A percentile compares a stretch with the other conserved stretches of the same genome.
phyloP scores from a whole-genome alignment of 2,797 vertebrate genomes.

The Sebastiscus tertius region DNA sequence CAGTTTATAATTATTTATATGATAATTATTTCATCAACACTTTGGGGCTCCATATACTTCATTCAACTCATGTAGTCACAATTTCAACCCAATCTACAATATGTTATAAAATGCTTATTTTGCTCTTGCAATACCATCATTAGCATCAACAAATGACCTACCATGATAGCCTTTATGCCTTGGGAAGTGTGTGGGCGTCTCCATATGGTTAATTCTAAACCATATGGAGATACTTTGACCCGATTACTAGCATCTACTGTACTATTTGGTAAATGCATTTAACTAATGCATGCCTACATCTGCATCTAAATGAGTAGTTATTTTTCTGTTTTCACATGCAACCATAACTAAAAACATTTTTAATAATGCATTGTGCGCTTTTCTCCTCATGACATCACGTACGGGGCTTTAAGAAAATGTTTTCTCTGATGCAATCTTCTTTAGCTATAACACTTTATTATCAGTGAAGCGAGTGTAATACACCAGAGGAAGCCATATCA shows the following conservation, averaged over 20 bases:
- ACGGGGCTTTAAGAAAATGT: constrained; percentile 17
- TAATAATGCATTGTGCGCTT: background rate
- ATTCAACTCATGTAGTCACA: background rate
- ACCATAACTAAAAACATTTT: background rate
- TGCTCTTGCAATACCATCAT: background rate
- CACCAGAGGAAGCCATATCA: constrained; percentile 43
- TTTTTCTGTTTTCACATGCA: background rate
- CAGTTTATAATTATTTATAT: background rate
- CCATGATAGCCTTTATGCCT: background rate
- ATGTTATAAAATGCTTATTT: background rate
- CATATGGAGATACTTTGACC: background rate
- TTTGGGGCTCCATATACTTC: background rate
- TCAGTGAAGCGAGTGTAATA: constrained; percentile 35
- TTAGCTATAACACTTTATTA: constrained; percentile 40
- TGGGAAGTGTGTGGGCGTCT: constrained; percentile 1
- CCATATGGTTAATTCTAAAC: background rate
- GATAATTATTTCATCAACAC: background rate
- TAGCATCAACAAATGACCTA: background rate
- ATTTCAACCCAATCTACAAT: background rate
- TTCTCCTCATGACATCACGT: background rate
- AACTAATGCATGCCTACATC: background rate
- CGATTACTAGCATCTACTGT: background rate
- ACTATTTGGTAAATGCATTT: background rate
- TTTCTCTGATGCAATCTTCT: constrained; percentile 40
- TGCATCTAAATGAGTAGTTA: background rate